Percentiles rank a stretch among this genome's conserved stretches.
Evolutionary conservation across 37 sponge, comb jelly and placozoan species (phyloP).

Genomic region (Theonella swinhoei): DNA sequence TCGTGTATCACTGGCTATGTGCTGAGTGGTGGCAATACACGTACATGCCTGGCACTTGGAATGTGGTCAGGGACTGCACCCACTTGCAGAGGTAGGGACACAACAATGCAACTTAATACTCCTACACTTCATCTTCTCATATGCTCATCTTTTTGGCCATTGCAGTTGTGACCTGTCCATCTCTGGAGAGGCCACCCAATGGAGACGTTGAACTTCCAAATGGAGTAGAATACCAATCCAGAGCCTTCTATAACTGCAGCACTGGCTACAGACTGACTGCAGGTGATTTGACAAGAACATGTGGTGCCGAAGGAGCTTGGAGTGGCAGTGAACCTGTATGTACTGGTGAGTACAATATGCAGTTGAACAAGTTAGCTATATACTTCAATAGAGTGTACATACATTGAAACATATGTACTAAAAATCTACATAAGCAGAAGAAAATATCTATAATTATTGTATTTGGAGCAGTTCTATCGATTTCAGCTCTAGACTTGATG

Average conservation of each 20-base stretch:
- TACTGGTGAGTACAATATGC: neutral
- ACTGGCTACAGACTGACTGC: neutral
- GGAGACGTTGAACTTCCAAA: neutral
- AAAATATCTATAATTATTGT: too few species aligned
- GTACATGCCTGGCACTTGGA: slow-evolving; percentile 10
- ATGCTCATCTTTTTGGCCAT: neutral
- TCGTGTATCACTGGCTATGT: neutral
- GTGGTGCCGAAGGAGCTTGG: neutral
- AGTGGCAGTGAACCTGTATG: neutral
- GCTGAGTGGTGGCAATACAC: slow-evolving; percentile 22
- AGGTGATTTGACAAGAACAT: neutral
- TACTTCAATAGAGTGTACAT: too few species aligned
- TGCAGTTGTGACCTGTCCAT: neutral
- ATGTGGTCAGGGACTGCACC: slow-evolving; percentile 27
- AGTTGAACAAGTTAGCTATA: too few species aligned
- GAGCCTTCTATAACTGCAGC: neutral
- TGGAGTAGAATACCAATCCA: neutral
- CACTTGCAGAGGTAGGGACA: neutral
- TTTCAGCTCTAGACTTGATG: too few species aligned
- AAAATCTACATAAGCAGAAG: too few species aligned
- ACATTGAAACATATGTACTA: too few species aligned
- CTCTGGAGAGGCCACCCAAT: neutral
- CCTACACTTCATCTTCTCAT: too few species aligned
- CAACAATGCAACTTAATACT: too few species aligned
- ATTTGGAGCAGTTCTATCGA: too few species aligned